phyloP scores from a whole-genome alignment of 2,888 invertebrate species.

The Electrophaes corylata region DNA sequence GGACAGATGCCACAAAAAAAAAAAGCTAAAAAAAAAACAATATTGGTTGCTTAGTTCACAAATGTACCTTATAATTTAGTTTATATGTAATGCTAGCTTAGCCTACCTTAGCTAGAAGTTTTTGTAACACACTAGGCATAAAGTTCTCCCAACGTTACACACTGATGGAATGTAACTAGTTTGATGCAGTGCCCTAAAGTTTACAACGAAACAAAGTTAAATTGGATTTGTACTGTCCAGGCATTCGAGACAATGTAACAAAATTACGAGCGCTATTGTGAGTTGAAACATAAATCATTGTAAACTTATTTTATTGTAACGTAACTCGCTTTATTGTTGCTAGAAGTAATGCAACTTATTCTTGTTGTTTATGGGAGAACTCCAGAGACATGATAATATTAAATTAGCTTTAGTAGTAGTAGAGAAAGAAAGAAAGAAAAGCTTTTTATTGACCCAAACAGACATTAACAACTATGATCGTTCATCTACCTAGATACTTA shows the following conservation, averaged over 20 bases:
- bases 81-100: not conserved
- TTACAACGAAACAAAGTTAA: conserved; percentile 18
- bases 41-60: no score
- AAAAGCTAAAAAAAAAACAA: no score
- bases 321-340: not conserved
- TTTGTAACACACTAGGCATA: no score
- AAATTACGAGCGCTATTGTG: not conserved
- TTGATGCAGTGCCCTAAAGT: not conserved
- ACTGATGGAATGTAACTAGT: conserved; percentile 6
- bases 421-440: no score
- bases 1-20: no score
- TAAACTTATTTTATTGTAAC: not conserved
- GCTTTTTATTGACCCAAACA: no score
- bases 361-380: not conserved
- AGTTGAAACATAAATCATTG: not conserved
- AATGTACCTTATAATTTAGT: no score
- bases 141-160: no score
- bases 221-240: conserved; percentile 5
- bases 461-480: no score
- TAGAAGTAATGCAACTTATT: not conserved
- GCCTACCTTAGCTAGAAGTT: no score
- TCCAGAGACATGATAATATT: not conserved
- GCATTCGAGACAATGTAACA: conserved; percentile 3
- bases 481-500: no score
- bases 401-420: not conserved